Base-by-base conservation (phyloP, 2,113 vertebrate genomes). In the Pituophis catenifer region DNA sequence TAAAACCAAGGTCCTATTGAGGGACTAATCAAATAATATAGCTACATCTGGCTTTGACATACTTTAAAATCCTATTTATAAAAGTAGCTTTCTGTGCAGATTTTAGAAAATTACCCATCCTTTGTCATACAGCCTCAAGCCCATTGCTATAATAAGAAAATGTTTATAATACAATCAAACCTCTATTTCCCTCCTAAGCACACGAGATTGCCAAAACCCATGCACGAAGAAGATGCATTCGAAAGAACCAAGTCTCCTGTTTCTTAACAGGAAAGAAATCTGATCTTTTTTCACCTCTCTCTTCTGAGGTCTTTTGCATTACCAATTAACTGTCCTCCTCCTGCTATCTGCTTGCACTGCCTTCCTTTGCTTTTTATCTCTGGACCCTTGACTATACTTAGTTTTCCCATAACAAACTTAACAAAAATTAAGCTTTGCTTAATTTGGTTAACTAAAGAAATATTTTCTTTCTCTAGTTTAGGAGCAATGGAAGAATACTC, bases 51-150 rank as follows among this genome's bases (percentile, higher is more conserved):
- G 98, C 96, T 96, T 95, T 97, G 97, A 97, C 98, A 97, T 97
- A 97, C 96, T 95, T 96, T 97, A 97, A 93, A 98, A 98, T 98
- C 97, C 96, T 97, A 97, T 98, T 98, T 98, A 96, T 98, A 96
- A 97, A 96, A 98, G 59, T 97, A 95, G 97, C 75, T 98, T 98
- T 96, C 92, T 97, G 97, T 97, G 96, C 97, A 97, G 97, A 97
- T 98, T 93, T 98, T 98, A 98, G 98, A 97, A 98, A 98, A 98
- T 98, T 98, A 98, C 95, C 97, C 95, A 91, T 98, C 96, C 65
- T 97, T 98, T 93, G 97, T 96, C 97, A 97, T 98, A 97, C 96
- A 97, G 97, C 97, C 97, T 95, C 97, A 97, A 97, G 97, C 97
- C 97, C 97, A 97, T 93, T 1, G 94, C 95, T 97, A 95, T 96